These are phyloP conservation scores for Spicauda simplicius DNA, from an alignment of 2,888 invertebrate genomes.

Conservation along the genomic window DNA sequence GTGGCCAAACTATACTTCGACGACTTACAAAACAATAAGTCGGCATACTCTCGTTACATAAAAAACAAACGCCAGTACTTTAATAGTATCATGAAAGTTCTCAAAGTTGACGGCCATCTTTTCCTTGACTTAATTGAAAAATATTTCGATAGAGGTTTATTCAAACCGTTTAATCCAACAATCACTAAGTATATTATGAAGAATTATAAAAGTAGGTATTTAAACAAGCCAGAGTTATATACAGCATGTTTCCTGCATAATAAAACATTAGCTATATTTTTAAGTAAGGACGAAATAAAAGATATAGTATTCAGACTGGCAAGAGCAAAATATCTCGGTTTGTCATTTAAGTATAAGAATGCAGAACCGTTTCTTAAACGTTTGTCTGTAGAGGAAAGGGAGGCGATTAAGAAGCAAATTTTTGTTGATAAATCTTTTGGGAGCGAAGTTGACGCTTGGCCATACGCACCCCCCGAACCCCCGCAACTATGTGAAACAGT, in stretches of 20 bases:
- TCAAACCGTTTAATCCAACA: slow-evolving; percentile 45
- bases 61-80: slow-evolving; percentile 48
- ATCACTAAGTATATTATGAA: slow-evolving; percentile 56
- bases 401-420: slow-evolving; percentile 54
- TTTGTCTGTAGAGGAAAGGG: slow-evolving; percentile 50
- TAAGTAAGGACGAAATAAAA: slow-evolving; percentile 56
- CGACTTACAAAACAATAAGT: slow-evolving; percentile 46
- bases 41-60: slow-evolving; percentile 47
- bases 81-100: slow-evolving; percentile 51
- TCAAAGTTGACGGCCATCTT: slow-evolving; percentile 54
- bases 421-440: slow-evolving; percentile 58
- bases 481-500: slow-evolving; percentile 34
- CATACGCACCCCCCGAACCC: slow-evolving; percentile 45
- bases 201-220: slow-evolving; percentile 53
- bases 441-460: slow-evolving; percentile 50
- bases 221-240: slow-evolving; percentile 59
- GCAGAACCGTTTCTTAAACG: slow-evolving; percentile 61
- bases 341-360: slow-evolving; percentile 56
- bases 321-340: slow-evolving; percentile 53
- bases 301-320: slow-evolving; percentile 55
- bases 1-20: slow-evolving; percentile 58
- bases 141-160: slow-evolving; percentile 48
- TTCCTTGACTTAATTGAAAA: slow-evolving; percentile 60
- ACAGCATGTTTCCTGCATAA: slow-evolving; percentile 54
- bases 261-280: slow-evolving; percentile 52